Conservation (phyloP, 2,888 invertebrate species). For the Apamea anceps region DNA sequence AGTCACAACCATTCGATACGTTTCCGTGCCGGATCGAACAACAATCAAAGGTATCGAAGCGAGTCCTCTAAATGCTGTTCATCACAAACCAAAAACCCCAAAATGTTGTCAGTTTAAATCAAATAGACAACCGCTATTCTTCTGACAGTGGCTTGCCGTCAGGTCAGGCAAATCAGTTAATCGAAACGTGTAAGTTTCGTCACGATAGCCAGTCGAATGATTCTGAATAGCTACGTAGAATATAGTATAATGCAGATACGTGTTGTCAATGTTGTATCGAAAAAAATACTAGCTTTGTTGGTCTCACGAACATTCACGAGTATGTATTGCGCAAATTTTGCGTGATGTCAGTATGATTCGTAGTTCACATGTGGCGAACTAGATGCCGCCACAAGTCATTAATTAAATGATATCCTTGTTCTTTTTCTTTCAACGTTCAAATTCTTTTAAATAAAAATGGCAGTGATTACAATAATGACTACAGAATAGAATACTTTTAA, state of each 20-base stretch:
- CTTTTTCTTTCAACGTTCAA: not conserved
- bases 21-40: not conserved
- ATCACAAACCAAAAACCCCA: not conserved
- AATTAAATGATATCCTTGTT: not conserved
- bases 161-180: not conserved
- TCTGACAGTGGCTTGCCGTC: no score
- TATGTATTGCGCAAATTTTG: not conserved
- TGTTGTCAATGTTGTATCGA: not conserved
- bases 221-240: not conserved
- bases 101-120: not conserved
- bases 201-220: not conserved
- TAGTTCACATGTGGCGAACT: not conserved
- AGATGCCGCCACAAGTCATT: not conserved
- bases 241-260: constrained; percentile 5
- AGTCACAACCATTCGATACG: not conserved
- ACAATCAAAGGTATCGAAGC: not conserved
- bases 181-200: not conserved
- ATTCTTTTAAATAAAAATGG: constrained; percentile 38
- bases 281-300: no score
- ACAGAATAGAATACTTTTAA: constrained; percentile 14
- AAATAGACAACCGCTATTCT: no score
- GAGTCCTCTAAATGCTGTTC: not conserved
- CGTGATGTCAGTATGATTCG: not conserved
- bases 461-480: constrained; percentile 49
- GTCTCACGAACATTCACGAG: not conserved